phyloP scores from a whole-genome alignment of 2,888 invertebrate species.

The Sesia bembeciformis region DNA sequence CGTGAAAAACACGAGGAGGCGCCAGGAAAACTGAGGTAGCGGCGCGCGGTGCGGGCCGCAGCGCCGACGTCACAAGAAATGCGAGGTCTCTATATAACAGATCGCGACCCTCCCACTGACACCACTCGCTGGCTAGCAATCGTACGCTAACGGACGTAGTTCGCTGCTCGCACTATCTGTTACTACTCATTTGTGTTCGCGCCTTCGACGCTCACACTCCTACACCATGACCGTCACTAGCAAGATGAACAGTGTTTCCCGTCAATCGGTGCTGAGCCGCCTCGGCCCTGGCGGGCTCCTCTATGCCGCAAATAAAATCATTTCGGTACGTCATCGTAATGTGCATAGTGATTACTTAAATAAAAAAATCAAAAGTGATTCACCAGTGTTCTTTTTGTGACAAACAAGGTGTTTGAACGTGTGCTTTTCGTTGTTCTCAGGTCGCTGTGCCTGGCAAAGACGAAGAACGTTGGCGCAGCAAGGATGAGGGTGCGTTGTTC shows the following conservation, averaged over 20 bases:
- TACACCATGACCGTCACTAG: constrained; percentile 66
- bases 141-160: constrained; percentile 38
- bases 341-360: constrained; percentile 32
- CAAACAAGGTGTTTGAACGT: constrained; percentile 46
- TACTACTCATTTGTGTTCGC: constrained; percentile 48
- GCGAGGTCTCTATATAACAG: constrained; percentile 66
- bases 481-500: constrained; percentile 61
- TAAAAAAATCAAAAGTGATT: constrained; percentile 2
- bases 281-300: constrained; percentile 66
- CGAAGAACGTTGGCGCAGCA: constrained; percentile 62
- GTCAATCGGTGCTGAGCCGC: constrained; percentile 61
- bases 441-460: constrained; percentile 67
- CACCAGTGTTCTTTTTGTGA: constrained; percentile 22
- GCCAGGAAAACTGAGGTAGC: constrained; percentile 40
- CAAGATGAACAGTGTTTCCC: constrained; percentile 71
- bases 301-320: constrained; percentile 66
- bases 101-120: constrained; percentile 50
- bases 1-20: constrained; percentile 42
- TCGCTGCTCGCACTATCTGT: constrained; percentile 37
- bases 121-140: constrained; percentile 56
- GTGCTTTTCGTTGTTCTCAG: constrained; percentile 61
- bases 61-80: constrained; percentile 57
- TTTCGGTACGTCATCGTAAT: constrained; percentile 64
- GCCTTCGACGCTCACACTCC: constrained; percentile 37
- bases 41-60: constrained; percentile 28